Conservation (phyloP, 2,797 vertebrate genomes). For the Erethizon dorsatum region DNA sequence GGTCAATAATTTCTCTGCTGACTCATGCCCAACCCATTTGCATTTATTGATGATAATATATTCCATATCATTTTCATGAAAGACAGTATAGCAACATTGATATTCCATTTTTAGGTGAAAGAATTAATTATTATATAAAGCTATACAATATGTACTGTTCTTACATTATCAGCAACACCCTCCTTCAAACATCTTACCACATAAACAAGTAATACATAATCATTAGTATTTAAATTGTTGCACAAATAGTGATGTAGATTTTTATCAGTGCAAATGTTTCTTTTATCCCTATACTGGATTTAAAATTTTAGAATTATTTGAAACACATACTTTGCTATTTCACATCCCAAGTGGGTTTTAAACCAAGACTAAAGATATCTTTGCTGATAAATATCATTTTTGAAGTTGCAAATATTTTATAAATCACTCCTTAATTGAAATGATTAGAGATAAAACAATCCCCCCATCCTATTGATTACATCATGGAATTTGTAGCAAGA, state of each 20-base stretch:
- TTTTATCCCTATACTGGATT: not conserved
- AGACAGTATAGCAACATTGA: not conserved
- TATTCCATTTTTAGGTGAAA: not conserved
- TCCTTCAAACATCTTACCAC: not conserved
- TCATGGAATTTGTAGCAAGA: not conserved
- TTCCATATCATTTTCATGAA: not conserved
- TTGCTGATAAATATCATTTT: not conserved
- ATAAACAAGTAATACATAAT: not conserved
- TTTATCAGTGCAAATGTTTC: not conserved
- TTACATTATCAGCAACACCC: not conserved
- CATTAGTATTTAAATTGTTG: not conserved
- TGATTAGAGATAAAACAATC: not conserved
- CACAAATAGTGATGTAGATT: not conserved
- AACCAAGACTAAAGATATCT: not conserved
- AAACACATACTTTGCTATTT: not conserved
- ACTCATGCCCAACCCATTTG: not conserved
- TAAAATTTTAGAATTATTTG: not conserved
- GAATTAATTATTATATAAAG: not conserved
- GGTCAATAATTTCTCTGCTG: not conserved
- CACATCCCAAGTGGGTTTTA: not conserved
- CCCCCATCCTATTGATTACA: not conserved
- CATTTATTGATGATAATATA: conserved; percentile 18
- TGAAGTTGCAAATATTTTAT: conserved; percentile 10
- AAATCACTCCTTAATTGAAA: conserved; percentile 28
- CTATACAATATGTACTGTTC: not conserved